phyloP scores from a whole-genome alignment of 1,140 invertebrate genomes.

The Asbolus verrucosus region DNA sequence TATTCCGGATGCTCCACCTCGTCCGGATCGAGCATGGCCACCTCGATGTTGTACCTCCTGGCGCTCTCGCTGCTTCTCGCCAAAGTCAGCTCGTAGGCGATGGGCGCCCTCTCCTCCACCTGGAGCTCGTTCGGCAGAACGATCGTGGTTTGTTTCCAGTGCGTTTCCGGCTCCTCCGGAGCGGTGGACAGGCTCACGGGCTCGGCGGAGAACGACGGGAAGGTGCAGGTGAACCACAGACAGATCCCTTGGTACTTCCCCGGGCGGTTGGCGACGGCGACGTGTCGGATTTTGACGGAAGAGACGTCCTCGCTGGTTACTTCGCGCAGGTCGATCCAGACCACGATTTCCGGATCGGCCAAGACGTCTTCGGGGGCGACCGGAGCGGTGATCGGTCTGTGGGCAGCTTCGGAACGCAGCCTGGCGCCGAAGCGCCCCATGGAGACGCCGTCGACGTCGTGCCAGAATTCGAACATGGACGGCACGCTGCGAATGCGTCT shows the following conservation, averaged over 20 bases:
- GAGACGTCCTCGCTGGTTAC: constrained; percentile 68
- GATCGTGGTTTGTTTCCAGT: constrained; percentile 99
- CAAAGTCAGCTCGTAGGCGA: constrained; percentile 77
- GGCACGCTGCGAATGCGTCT: constrained; percentile 68
- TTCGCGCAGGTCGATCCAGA: constrained; percentile 72
- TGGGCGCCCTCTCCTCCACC: constrained; percentile 71
- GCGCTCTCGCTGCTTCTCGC: constrained; percentile 66
- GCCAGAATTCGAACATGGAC: constrained; percentile 72
- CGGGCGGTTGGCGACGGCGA: constrained; percentile 67
- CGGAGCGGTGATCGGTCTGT: constrained; percentile 67
- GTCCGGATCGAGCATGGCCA: constrained; percentile 77
- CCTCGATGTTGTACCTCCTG: constrained; percentile 76
- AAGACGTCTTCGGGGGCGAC: constrained; percentile 68
- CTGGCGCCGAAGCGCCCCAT: constrained; percentile 69
- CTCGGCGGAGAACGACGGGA: constrained; percentile 61
- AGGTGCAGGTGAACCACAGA: constrained; percentile 75
- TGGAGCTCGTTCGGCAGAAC: constrained; percentile 69
- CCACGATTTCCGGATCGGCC: constrained; percentile 68
- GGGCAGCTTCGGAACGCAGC: constrained; percentile 65
- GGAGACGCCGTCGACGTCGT: constrained; percentile 69
- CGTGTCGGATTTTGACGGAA: constrained; percentile 64
- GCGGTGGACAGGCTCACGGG: constrained; percentile 78
- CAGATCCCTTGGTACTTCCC: constrained; percentile 81
- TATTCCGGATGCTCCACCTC: constrained; percentile 80
- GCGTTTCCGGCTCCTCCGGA: constrained; percentile 81